Percentiles rank a stretch among this genome's conserved stretches.
Conservation (phyloP, 2,113 vertebrate species). For the Formicarius rufipectus region DNA sequence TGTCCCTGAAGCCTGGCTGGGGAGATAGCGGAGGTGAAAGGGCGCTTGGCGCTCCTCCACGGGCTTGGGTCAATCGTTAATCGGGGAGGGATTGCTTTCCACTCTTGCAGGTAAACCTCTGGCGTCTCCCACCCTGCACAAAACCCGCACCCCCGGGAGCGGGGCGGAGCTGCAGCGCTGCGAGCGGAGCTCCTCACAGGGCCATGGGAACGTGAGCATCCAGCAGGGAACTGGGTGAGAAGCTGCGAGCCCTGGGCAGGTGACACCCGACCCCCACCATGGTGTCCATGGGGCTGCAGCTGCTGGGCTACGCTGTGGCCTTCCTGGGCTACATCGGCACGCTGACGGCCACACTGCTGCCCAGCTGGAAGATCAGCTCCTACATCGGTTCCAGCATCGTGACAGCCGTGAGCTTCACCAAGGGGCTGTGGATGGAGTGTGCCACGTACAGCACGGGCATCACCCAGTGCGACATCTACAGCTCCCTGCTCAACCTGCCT, state of each 20-base stretch:
- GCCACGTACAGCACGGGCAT: constrained; percentile 92
- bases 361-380: constrained; percentile 88
- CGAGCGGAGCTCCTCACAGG: background rate
- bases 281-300: constrained; percentile 86
- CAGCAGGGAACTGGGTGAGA: background rate
- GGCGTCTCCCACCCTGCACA: constrained; percentile 22
- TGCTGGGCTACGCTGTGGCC: constrained; percentile 88
- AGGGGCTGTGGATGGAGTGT: constrained; percentile 98
- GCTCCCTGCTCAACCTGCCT: constrained; percentile 88
- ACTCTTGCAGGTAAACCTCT: constrained; percentile 49
- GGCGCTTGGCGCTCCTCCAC: background rate
- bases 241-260: constrained; percentile 1
- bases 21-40: constrained; percentile 60
- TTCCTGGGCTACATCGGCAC: constrained; percentile 88
- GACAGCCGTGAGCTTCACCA: constrained; percentile 86
- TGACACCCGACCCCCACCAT: constrained; percentile 63
- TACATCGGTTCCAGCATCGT: constrained; percentile 93
- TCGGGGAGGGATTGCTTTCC: constrained; percentile 34
- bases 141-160: background rate
- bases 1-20: background rate
- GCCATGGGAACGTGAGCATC: background rate
- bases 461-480: constrained; percentile 97
- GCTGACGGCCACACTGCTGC: constrained; percentile 85
- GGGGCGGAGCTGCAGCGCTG: background rate
- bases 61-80: constrained; percentile 56